Conservation (phyloP, 2,797 vertebrate genomes). For the Furcifer pardalis region DNA sequence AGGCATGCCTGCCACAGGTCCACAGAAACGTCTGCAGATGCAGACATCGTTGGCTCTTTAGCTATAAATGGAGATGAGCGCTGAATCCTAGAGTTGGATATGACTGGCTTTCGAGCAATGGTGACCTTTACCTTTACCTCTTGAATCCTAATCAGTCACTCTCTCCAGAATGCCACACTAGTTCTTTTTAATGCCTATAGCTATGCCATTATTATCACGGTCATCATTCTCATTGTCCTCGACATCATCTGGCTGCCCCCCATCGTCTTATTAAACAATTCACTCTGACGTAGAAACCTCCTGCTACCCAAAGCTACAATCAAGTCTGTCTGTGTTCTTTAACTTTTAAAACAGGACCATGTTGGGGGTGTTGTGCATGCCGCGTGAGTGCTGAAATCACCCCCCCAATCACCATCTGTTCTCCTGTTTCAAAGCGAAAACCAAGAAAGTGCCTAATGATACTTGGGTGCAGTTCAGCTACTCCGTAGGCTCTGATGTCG, state of each 20-base stretch:
- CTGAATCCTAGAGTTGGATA: no score
- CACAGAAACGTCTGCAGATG: no score
- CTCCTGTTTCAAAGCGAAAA: slow-evolving; percentile 76
- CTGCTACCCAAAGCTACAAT: slow-evolving; percentile 55
- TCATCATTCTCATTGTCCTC: background rate
- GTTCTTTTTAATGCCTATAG: no score
- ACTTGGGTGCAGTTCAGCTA: slow-evolving; percentile 73
- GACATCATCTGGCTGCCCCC: background rate
- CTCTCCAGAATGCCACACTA: no score
- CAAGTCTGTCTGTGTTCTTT: slow-evolving; percentile 44
- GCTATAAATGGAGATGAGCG: no score
- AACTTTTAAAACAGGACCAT: slow-evolving; percentile 49
- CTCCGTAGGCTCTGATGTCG: slow-evolving; percentile 70
- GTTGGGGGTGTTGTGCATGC: slow-evolving; percentile 29
- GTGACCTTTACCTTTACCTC: no score
- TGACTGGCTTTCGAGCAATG: no score
- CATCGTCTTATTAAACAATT: background rate
- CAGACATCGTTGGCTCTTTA: no score
- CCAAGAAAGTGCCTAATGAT: slow-evolving; percentile 70
- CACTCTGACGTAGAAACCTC: background rate
- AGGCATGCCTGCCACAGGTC: no score
- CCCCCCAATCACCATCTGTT: slow-evolving; percentile 43
- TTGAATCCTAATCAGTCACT: no score
- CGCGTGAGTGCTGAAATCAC: slow-evolving; percentile 54
- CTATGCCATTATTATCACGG: no score